These are phyloP conservation scores for Phaethornis superciliosus DNA, from an alignment of 2,113 vertebrate species.

Conservation along the genomic window DNA sequence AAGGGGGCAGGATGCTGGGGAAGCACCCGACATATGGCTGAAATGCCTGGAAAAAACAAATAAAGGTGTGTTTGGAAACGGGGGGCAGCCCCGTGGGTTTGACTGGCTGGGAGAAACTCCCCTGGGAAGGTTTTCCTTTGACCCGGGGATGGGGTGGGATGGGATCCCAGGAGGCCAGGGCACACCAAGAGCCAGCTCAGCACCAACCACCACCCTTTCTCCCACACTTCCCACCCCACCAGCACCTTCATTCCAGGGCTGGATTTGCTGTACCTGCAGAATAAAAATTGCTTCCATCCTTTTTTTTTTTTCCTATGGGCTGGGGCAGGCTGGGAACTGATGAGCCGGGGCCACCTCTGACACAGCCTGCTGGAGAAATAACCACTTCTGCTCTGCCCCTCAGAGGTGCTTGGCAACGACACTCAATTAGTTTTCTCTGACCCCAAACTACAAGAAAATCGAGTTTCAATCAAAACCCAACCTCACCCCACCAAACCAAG, in stretches of 20 bases:
- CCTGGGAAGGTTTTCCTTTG: background rate
- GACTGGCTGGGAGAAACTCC: background rate
- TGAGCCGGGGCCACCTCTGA: rapidly evolving
- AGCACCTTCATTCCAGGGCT: background rate
- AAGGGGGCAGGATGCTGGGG: background rate
- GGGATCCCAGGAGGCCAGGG: background rate
- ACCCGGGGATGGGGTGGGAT: background rate
- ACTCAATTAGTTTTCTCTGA: background rate
- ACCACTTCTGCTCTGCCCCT: rapidly evolving
- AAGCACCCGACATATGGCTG: background rate
- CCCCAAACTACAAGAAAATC: background rate
- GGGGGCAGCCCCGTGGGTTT: background rate
- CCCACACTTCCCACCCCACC: rapidly evolving
- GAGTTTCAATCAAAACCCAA: background rate
- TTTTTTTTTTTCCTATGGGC: background rate
- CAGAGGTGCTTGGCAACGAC: background rate
- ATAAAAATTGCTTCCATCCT: background rate
- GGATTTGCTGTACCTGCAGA: background rate
- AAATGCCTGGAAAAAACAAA: background rate
- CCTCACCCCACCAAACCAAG: background rate
- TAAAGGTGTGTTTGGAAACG: background rate
- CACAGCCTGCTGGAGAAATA: background rate
- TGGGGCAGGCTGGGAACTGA: background rate
- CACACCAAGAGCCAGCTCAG: background rate
- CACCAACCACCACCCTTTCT: background rate